These are phyloP conservation scores for Caenorhabditis uteleia DNA, from an alignment of 2,888 invertebrate species.

Conservation along the genomic window DNA sequence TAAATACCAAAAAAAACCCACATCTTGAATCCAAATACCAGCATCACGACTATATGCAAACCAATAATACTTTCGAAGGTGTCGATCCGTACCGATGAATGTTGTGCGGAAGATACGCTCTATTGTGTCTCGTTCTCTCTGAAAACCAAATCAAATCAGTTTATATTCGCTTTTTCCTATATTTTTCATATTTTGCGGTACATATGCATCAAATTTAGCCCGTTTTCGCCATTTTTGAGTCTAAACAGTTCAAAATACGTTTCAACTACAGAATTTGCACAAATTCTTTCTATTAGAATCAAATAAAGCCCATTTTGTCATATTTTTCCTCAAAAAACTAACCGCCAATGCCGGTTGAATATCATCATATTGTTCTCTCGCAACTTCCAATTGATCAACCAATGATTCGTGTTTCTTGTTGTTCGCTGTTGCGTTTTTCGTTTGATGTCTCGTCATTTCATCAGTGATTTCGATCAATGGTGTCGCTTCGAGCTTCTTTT, in stretches of 20 bases:
- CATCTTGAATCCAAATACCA: slow-evolving; percentile 56
- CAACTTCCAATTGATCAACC: slow-evolving; percentile 9
- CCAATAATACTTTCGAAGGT: slow-evolving; percentile 50
- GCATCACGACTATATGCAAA: slow-evolving; percentile 41
- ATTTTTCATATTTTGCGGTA: no score
- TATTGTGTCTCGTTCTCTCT: slow-evolving; percentile 18
- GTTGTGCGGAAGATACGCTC: slow-evolving; percentile 21
- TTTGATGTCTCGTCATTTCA: slow-evolving; percentile 8
- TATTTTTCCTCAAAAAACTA: no score
- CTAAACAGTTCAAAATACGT: no score
- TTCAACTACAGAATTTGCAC: no score
- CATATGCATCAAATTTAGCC: no score
- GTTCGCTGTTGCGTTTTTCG: slow-evolving; percentile 4
- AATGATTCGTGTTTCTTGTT: slow-evolving; percentile 4
- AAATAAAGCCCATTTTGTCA: no score
- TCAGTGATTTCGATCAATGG: slow-evolving; percentile 11
- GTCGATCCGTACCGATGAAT: slow-evolving; percentile 50
- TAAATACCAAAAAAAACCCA: slow-evolving; percentile 16
- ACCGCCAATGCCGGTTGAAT: slow-evolving; percentile 12
- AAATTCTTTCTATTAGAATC: no score
- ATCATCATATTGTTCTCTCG: slow-evolving; percentile 18
- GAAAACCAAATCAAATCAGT: no score
- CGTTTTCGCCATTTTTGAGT: no score
- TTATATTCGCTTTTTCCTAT: no score
- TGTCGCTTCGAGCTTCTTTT: slow-evolving; percentile 18